These are phyloP conservation scores for Cirrhinus molitorella DNA, from an alignment of 2,797 vertebrate genomes.

Conservation along the genomic window DNA sequence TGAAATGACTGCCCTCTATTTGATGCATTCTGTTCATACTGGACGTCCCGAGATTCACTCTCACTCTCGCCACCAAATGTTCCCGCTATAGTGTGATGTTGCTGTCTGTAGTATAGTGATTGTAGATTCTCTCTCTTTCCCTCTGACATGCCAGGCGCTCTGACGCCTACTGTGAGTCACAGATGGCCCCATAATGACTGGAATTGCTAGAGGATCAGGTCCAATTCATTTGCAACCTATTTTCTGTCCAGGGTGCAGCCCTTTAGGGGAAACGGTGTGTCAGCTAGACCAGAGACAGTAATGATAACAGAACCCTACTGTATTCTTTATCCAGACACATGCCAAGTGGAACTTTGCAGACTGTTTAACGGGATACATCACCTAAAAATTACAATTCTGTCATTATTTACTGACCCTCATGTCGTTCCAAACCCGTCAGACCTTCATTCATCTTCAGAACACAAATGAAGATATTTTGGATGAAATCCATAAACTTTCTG, in stretches of 20 bases:
- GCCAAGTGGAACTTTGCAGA: background rate
- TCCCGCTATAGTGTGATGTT: slow-evolving; percentile 52
- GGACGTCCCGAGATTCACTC: slow-evolving; percentile 38
- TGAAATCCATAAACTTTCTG: too few relatives aligned
- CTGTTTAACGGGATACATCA: too few relatives aligned
- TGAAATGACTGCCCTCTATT: slow-evolving; percentile 15
- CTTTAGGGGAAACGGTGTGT: background rate
- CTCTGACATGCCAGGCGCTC: slow-evolving; percentile 38
- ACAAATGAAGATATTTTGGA: too few relatives aligned
- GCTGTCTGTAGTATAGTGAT: slow-evolving; percentile 32
- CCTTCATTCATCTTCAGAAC: background rate
- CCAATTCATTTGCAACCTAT: slow-evolving; percentile 59
- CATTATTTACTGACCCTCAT: background rate
- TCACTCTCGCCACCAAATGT: slow-evolving; percentile 51
- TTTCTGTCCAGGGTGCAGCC: slow-evolving; percentile 49
- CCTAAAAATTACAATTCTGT: too few relatives aligned
- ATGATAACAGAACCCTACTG: slow-evolving; percentile 14
- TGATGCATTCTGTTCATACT: slow-evolving; percentile 37
- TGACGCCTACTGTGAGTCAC: slow-evolving; percentile 66
- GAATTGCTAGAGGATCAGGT: slow-evolving; percentile 64
- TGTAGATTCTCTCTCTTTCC: slow-evolving; percentile 50
- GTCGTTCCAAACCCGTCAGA: too few relatives aligned
- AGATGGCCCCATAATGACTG: slow-evolving; percentile 68
- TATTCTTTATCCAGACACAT: background rate
- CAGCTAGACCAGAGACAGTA: slow-evolving; percentile 19